These are phyloP conservation scores for Zosterops pallidus DNA, from an alignment of 2,113 vertebrate species.

Conservation along the genomic window DNA sequence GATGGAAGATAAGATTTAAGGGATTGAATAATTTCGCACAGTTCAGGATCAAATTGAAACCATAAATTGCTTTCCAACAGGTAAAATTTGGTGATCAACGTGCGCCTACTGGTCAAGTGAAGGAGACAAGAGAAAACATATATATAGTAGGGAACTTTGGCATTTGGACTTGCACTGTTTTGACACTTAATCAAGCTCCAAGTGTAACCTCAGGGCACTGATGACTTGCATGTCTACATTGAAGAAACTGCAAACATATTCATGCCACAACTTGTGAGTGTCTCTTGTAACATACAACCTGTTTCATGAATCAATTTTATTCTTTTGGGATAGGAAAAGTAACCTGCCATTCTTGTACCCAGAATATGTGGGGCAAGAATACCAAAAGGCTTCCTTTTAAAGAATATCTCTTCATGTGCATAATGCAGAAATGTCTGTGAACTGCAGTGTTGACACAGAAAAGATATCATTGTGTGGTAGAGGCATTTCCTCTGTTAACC, in stretches of 20 bases:
- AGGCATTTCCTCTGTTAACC: not conserved
- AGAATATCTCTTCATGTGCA: not conserved
- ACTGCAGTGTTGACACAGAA: not conserved
- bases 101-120: not conserved
- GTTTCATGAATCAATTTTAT: not conserved
- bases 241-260: not conserved
- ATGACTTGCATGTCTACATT: not conserved
- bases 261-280: not conserved
- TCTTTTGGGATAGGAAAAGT: not conserved
- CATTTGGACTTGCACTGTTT: not conserved
- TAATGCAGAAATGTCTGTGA: not conserved
- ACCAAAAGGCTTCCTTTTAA: not conserved
- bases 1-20: not conserved
- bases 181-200: not conserved
- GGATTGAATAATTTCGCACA: not conserved
- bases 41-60: not conserved
- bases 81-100: not conserved
- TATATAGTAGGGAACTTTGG: not conserved
- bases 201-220: not conserved
- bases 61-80: not conserved
- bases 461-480: not conserved
- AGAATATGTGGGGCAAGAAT: not conserved
- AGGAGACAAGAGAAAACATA: not conserved
- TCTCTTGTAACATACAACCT: not conserved
- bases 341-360: not conserved